A percentile compares a stretch with the other conserved stretches of the same genome.
These are phyloP conservation scores for Miichthys miiuy DNA, from an alignment of 2,797 vertebrate species.

Conservation along the genomic window DNA sequence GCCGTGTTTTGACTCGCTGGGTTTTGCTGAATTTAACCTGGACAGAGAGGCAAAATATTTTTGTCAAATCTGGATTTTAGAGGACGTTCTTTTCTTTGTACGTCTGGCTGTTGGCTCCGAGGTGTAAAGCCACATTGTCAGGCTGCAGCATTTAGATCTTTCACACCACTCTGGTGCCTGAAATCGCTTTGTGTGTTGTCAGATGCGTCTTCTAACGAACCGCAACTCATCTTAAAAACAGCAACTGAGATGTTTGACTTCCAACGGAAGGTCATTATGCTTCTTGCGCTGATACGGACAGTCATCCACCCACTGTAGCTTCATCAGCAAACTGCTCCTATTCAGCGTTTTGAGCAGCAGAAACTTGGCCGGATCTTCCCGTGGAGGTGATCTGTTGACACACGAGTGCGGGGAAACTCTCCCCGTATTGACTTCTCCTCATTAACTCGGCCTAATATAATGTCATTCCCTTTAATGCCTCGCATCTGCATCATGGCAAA, in stretches of 20 bases:
- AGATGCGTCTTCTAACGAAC: background rate
- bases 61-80: constrained; percentile 31
- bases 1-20: constrained; percentile 41
- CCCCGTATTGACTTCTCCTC: constrained; percentile 32
- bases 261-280: constrained; percentile 21
- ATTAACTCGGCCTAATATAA: constrained; percentile 30
- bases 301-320: constrained; percentile 30
- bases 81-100: background rate
- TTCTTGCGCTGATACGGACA: constrained; percentile 4
- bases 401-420: background rate
- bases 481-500: constrained; percentile 27
- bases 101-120: constrained; percentile 17
- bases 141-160: constrained; percentile 50
- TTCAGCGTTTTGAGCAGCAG: background rate
- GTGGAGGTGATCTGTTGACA: constrained; percentile 28
- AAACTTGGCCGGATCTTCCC: background rate
- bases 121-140: constrained; percentile 12
- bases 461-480: constrained; percentile 46
- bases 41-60: constrained; percentile 14
- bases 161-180: constrained; percentile 34
- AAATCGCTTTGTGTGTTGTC: constrained; percentile 22
- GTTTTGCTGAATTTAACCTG: constrained; percentile 30
- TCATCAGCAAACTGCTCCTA: constrained; percentile 10
- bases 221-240: constrained; percentile 21
- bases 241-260: constrained; percentile 33